phyloP scores from a whole-genome alignment of 1,140 invertebrate species.

The Plectrocnemia conspersa region DNA sequence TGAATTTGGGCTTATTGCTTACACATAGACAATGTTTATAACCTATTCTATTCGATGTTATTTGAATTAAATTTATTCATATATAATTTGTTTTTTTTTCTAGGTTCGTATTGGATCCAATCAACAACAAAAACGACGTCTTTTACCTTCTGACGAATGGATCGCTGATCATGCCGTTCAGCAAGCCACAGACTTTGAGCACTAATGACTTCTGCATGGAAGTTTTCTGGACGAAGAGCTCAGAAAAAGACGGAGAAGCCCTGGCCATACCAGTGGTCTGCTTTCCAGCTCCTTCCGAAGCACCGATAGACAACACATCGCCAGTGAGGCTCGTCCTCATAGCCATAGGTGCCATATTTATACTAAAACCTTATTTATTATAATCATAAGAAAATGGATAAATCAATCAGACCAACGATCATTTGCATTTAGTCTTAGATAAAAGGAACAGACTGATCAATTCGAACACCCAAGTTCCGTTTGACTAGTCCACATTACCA shows the following conservation, averaged over 20 bases:
- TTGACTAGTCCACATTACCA: too few species aligned
- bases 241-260: constrained; percentile 38
- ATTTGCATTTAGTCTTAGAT: too few species aligned
- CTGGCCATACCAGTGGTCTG: constrained; percentile 48
- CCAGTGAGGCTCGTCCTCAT: constrained; percentile 15
- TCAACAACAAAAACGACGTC: constrained; percentile 48
- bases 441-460: too few species aligned
- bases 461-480: too few species aligned
- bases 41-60: too few species aligned
- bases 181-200: constrained; percentile 44
- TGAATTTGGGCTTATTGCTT: too few species aligned
- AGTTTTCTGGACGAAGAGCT: constrained; percentile 43
- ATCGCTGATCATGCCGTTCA: constrained; percentile 52
- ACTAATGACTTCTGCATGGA: constrained; percentile 55
- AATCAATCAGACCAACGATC: too few species aligned
- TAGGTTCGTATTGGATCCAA: constrained; percentile 54
- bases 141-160: constrained; percentile 57
- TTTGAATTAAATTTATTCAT: too few species aligned
- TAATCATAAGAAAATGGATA: too few species aligned
- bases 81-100: constrained; percentile 23
- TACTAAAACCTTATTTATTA: too few species aligned
- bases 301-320: background rate
- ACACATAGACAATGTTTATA: too few species aligned
- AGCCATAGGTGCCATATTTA: constrained; percentile 12
- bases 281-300: constrained; percentile 41